Evolutionary conservation across 2,797 vertebrate genomes (phyloP), one percentile per base, ranked within the genome.

Genomic region (Coreius guichenoti): DNA sequence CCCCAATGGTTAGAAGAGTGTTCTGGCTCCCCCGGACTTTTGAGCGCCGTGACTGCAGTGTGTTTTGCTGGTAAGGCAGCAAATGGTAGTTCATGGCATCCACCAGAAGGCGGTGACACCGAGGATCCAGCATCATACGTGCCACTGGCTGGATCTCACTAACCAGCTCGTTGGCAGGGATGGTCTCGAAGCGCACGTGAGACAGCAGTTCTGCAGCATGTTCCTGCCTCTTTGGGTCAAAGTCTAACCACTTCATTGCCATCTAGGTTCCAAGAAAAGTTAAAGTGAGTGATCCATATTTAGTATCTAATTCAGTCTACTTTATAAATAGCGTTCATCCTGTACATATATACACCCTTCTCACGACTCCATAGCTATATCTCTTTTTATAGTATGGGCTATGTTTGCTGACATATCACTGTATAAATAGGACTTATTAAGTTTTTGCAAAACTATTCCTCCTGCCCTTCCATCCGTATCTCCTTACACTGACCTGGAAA

Each of bases 61-160:
- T 91, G 89, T 97, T 97, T 90, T 97, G 96, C 92, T 96, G 96
- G 92, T 96, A 92, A 12, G 96, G 96, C 85, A 97, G 95, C 85
- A 97, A 93, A 93, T 97, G 96, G 92, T 97, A 97, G 93, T 97
- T 97, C 96, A 97, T 96, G 81, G 96, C 96, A 36, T 97, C 96
- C 83, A 97, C 96, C 26, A 97, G 93, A 86, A 97, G 92, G 81
- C 92, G 94, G 93, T 97, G 96, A 80, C 96, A 97, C 80, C 94
- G 95, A 0, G 96, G 93, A 80, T 97, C 96, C 88, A 94, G 92
- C 96, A 96, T 96, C 96, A 97, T 96, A 61, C 92, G 92, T 9
- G 96, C 93, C 86, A 96, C 96, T 0, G 96, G 95, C 88, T 97
- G 96, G 88, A 97, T 93, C 74, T 95, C 94, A 36, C 95, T 96